A percentile compares a stretch with the other conserved stretches of the same genome.
phyloP scores from a whole-genome alignment of 1,140 invertebrate species.

The Drosophila littoralis region DNA sequence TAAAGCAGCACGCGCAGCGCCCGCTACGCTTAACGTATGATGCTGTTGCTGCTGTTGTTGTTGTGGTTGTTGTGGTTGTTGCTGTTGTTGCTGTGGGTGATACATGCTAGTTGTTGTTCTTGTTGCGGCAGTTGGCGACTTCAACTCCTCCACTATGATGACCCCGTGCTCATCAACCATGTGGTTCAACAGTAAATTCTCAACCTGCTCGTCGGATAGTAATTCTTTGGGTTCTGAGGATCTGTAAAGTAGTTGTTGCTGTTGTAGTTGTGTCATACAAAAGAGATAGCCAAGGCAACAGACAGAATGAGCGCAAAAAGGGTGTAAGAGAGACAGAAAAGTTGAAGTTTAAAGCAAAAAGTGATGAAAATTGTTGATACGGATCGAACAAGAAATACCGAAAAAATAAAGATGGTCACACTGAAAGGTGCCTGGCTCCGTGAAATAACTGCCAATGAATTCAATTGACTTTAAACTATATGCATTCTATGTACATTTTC shows the following conservation, averaged over 20 bases:
- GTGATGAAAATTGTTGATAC: constrained; percentile 3
- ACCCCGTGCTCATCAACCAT: constrained; percentile 77
- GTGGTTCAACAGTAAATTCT: constrained; percentile 83
- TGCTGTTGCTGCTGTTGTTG: constrained; percentile 56
- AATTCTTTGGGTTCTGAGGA: constrained; percentile 82
- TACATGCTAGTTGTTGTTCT: constrained; percentile 62
- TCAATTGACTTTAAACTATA: neutral
- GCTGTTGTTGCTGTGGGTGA: constrained; percentile 60
- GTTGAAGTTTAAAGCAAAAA: constrained; percentile 9
- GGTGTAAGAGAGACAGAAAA: constrained; percentile 7
- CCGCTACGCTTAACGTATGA: constrained; percentile 60
- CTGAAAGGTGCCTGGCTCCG: constrained; percentile 3
- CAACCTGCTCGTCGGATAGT: constrained; percentile 83
- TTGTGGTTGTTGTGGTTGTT: constrained; percentile 41
- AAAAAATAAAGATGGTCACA: constrained; percentile 32
- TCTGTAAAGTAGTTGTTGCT: constrained; percentile 69
- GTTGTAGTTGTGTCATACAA: constrained; percentile 36
- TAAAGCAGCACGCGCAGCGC: constrained; percentile 50
- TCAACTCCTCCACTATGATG: constrained; percentile 80
- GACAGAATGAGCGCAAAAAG: constrained; percentile 6
- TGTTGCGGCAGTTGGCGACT: constrained; percentile 61
- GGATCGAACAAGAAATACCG: constrained; percentile 11
- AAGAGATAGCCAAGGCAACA: constrained; percentile 22
- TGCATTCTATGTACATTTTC: neutral
- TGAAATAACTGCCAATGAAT: constrained; percentile 17